Conservation (phyloP, 2,888 invertebrate genomes). For the Zaprionus bogoriensis region DNA sequence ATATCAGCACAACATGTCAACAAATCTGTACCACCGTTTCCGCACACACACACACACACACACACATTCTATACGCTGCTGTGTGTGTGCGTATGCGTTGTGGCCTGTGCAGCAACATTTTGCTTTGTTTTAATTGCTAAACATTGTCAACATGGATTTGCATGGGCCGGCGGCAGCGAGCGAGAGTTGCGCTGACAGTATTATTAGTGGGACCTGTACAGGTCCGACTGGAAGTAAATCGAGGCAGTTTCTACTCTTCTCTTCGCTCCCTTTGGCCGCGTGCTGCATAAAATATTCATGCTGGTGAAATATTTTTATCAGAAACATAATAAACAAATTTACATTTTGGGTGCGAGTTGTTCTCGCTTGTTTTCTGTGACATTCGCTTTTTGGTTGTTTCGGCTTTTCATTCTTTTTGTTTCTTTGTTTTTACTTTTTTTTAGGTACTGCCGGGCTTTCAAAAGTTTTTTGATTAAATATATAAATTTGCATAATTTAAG, state of each 20-base stretch:
- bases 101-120: constrained; percentile 32
- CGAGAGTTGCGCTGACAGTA: constrained; percentile 61
- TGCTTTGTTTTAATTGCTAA: constrained; percentile 69
- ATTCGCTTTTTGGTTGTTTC: constrained; percentile 16
- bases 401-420: constrained; percentile 17
- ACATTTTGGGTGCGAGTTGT: constrained; percentile 47
- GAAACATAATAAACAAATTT: constrained; percentile 76
- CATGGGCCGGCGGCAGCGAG: constrained; percentile 42
- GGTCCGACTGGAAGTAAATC: constrained; percentile 17
- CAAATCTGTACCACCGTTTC: constrained; percentile 33
- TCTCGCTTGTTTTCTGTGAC: constrained; percentile 5
- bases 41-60: neutral
- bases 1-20: constrained; percentile 53
- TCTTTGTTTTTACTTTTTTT: constrained; percentile 29
- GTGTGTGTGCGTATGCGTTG: constrained; percentile 14
- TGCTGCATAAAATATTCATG: constrained; percentile 62
- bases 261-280: constrained; percentile 29
- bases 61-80: constrained; percentile 2
- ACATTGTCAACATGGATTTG: constrained; percentile 76
- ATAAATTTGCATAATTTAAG: constrained; percentile 22
- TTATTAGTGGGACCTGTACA: constrained; percentile 60
- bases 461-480: constrained; percentile 67
- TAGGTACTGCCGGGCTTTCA: neutral
- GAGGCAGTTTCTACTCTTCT: constrained; percentile 9
- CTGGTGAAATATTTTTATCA: constrained; percentile 47